Conservation (phyloP, 2,797 vertebrate species). For the Pangasius mekongensis region DNA sequence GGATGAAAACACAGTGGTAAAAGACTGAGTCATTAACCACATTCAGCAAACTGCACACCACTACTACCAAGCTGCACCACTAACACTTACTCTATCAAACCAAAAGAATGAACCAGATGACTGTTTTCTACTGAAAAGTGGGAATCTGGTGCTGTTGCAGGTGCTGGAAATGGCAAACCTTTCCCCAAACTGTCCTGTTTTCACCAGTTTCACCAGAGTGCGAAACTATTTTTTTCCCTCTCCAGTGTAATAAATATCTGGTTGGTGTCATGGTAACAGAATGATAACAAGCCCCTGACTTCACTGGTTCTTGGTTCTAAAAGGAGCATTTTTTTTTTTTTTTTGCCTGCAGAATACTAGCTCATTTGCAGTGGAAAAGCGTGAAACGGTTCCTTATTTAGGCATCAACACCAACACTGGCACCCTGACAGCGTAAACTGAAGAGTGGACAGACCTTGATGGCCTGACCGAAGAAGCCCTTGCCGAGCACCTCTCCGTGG, state of each 20-base stretch:
- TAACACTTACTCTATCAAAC: not conserved
- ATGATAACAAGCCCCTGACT: not conserved
- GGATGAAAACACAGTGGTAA: not conserved
- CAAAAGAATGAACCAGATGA: constrained; percentile 1
- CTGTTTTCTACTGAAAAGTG: not conserved
- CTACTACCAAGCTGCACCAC: not conserved
- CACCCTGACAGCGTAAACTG: not conserved
- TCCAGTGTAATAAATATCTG: not conserved
- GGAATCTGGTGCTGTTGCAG: not conserved
- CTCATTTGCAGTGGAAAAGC: not conserved
- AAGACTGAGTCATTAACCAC: not conserved
- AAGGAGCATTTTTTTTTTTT: not conserved
- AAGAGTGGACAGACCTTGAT: constrained; percentile 84
- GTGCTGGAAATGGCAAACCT: not conserved
- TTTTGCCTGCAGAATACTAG: not conserved
- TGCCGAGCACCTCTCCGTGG: constrained; percentile 94
- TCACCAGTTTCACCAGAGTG: not conserved
- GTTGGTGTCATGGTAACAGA: not conserved
- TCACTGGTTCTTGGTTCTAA: not conserved
- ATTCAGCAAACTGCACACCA: not conserved
- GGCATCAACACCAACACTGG: not conserved
- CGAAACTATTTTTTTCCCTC: not conserved
- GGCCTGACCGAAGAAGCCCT: constrained; percentile 96
- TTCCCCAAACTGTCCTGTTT: not conserved
- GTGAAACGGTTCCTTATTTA: not conserved